A percentile compares a stretch with the other conserved stretches of the same genome.
Evolutionary conservation across 2,113 vertebrate genomes (phyloP).

Genomic region (Cyrtonyx montezumae): DNA sequence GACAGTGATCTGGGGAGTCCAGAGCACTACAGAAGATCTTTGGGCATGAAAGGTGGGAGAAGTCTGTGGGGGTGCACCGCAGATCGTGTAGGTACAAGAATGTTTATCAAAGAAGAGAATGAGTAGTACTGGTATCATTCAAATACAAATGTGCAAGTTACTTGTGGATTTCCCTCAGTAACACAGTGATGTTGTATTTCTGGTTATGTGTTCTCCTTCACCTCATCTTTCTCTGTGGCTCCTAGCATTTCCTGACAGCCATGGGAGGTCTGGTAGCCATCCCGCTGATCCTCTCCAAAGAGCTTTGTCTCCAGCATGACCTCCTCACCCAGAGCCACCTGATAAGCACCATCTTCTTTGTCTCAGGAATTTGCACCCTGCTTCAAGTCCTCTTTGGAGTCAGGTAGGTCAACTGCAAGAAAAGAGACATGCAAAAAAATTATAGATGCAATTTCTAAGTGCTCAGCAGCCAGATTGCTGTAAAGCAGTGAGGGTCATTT

Average conservation of each 20-base stretch:
- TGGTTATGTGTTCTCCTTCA: not conserved
- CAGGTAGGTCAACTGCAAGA: constrained; percentile 81
- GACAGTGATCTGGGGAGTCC: not conserved
- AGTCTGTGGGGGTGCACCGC: not conserved
- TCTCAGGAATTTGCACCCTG: constrained; percentile 93
- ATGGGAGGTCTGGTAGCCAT: constrained; percentile 92
- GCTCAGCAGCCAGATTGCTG: not conserved
- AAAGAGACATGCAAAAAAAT: not conserved
- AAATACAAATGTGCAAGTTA: not conserved
- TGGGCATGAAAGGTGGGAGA: not conserved
- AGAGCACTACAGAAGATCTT: not conserved
- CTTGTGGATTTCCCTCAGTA: not conserved
- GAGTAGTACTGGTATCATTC: not conserved
- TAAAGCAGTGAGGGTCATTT: not conserved
- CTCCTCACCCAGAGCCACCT: constrained; percentile 92
- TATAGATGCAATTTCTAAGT: not conserved
- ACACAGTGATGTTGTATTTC: not conserved
- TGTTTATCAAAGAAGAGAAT: not conserved
- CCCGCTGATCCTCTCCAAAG: constrained; percentile 90
- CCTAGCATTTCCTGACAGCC: constrained; percentile 93
- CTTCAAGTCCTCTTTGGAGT: constrained; percentile 94
- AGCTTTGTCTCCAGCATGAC: constrained; percentile 92
- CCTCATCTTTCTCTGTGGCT: constrained; percentile 1
- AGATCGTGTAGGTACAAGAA: not conserved
- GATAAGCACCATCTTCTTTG: constrained; percentile 96